These are phyloP conservation scores for Colletes gigas DNA, from an alignment of 1,140 invertebrate genomes.

Conservation along the genomic window DNA sequence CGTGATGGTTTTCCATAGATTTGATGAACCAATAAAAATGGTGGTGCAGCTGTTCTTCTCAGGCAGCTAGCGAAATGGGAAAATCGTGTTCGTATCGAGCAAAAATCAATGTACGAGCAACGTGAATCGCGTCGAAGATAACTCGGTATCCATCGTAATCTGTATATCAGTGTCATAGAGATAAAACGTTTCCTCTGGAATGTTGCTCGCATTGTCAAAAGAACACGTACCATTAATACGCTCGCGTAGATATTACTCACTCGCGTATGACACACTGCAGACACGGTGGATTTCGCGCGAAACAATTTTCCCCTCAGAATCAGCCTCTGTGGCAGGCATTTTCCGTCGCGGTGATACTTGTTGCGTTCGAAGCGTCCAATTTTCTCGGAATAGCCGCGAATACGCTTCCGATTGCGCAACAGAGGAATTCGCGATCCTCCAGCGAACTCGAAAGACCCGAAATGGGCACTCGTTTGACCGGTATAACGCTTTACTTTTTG, in stretches of 20 bases:
- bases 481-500: background rate
- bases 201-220: conserved; percentile 30
- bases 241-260: conserved; percentile 52
- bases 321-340: background rate
- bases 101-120: background rate
- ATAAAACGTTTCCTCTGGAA: conserved; percentile 49
- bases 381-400: conserved; percentile 24
- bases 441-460: too few relatives aligned
- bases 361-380: conserved; percentile 14
- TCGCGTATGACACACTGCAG: conserved; percentile 49
- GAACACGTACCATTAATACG: conserved; percentile 6
- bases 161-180: conserved; percentile 38
- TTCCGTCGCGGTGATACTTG: conserved; percentile 16
- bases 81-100: background rate
- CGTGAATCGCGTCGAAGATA: background rate
- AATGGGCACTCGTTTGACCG: too few relatives aligned
- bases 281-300: conserved; percentile 26
- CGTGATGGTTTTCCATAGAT: too few relatives aligned
- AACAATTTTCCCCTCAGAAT: conserved; percentile 20
- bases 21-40: too few relatives aligned
- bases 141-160: conserved; percentile 38
- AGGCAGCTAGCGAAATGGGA: background rate
- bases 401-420: conserved; percentile 27
- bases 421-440: background rate
- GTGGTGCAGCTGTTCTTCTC: too few relatives aligned